Base-by-base conservation (phyloP, 2,888 invertebrate genomes). In the Sicus ferrugineus region DNA sequence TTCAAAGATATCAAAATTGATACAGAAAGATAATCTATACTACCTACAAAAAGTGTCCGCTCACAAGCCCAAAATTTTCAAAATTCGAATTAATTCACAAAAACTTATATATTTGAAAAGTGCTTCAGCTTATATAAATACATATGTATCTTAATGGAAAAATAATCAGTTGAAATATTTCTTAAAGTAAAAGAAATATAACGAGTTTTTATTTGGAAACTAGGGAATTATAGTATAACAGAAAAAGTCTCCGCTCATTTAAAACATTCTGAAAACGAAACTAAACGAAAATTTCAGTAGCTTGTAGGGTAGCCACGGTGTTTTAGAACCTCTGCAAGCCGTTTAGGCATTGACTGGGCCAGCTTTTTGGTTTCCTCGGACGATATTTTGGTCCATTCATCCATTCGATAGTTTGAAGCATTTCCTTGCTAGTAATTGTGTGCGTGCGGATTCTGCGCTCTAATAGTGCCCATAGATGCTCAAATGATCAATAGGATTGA, bases 361-460 rank as follows among this genome's bases (percentile, higher is more conserved):
- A 72, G 28, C 26, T 70, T 73, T 46, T 50, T 42, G 16, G 72
- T 70, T 6, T 62, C 68, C 34, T 70, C 54, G 26, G 66, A 42
- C n/a, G 58, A 48, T 42, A 72, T 71, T 59, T 71, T 68, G 16
- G 34, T 21, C 72, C 69, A 72, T 67, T 73, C 65, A 21, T 72
- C 65, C 11, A 28, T 2, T 11, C 26, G 3, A 46, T 62, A n/a
- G 46, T 21, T 42, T 70, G 69, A 9, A 72, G 48, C 34, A 63
- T 68, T 26, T 31, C 23, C 56, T 67, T 65, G 46, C 46, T 46
- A 1, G 68, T 62, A 23, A 73, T 72, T 31, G 6, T 26, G 23
- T 67, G 69, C 31, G 66, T n/a, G 6, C 67, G 59, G 11, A 64
- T 68, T n/a, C 66, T 56, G n/a, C 61, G 63, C 63, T 83, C 79